These are phyloP conservation scores for Calameuta idolon DNA, from an alignment of 2,888 invertebrate species.

Conservation along the genomic window DNA sequence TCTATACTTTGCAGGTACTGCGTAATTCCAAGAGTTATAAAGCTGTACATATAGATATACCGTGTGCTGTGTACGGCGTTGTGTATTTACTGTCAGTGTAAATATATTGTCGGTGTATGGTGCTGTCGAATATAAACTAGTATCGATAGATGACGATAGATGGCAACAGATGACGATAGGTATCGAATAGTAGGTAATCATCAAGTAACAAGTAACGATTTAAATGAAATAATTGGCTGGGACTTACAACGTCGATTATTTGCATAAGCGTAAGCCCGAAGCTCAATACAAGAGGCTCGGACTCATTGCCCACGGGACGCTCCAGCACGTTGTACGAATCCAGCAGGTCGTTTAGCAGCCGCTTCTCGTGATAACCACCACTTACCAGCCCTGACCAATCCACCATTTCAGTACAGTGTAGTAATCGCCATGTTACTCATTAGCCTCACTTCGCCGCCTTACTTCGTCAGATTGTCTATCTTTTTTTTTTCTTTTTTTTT, in stretches of 20 bases:
- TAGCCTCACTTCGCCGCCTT: no score
- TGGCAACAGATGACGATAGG: background rate
- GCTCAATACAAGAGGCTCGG: slow-evolving; percentile 94
- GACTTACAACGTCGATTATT: slow-evolving; percentile 96
- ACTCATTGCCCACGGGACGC: slow-evolving; percentile 95
- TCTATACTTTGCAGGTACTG: no score
- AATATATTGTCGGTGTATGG: no score
- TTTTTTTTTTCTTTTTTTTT: no score
- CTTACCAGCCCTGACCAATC: slow-evolving; percentile 71
- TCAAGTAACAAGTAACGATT: background rate
- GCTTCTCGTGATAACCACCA: slow-evolving; percentile 93
- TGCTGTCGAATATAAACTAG: no score
- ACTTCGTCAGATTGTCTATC: no score
- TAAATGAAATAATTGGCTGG: slow-evolving; percentile 21
- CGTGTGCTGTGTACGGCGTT: no score
- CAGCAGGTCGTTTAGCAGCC: slow-evolving; percentile 89
- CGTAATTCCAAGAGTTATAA: no score
- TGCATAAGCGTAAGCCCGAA: slow-evolving; percentile 97
- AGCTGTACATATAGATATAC: no score
- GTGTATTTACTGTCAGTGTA: no score
- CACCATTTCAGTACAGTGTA: slow-evolving; percentile 52
- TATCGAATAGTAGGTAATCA: background rate
- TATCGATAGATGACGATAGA: slow-evolving; percentile 5
- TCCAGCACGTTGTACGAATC: slow-evolving; percentile 95
- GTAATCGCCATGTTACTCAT: background rate